Evolutionary conservation across 2,888 invertebrate species (phyloP).

Genomic region (Temnothorax unifasciatus): DNA sequence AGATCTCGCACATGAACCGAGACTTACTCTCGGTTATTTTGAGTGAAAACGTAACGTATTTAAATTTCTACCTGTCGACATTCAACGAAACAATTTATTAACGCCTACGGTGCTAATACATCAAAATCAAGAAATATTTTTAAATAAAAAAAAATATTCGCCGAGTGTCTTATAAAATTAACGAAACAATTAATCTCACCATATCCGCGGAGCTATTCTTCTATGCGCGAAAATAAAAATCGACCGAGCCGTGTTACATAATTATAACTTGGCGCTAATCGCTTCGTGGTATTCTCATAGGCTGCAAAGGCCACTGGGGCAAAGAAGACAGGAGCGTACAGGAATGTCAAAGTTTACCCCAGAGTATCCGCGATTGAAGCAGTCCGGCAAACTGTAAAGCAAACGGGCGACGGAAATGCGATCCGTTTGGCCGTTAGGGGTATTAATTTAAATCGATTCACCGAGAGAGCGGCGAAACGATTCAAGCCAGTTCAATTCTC

Average conservation of each 20-base stretch:
- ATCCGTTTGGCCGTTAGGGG: not conserved
- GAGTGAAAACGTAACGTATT: conserved; percentile 8
- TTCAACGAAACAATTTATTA: conserved; percentile 3
- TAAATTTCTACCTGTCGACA: not conserved
- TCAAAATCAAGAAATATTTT: not conserved
- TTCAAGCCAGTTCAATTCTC: not conserved
- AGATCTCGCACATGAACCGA: not conserved
- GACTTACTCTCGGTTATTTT: conserved; percentile 7
- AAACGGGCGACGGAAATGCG: conserved; percentile 20
- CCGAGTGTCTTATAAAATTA: not conserved
- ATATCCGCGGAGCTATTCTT: not conserved
- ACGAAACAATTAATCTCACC: not conserved
- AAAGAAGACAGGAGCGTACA: conserved; percentile 54
- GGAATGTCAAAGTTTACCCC: conserved; percentile 61
- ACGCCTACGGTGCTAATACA: not conserved
- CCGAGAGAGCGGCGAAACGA: not conserved
- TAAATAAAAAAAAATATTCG: not conserved
- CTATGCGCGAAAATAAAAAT: conserved; percentile 15
- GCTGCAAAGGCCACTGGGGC: conserved; percentile 69
- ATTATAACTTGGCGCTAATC: conserved; percentile 34
- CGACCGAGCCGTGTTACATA: not conserved
- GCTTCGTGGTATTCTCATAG: conserved; percentile 37
- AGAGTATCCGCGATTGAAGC: conserved; percentile 28
- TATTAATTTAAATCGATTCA: conserved; percentile 44
- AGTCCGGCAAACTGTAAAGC: not conserved